These are phyloP conservation scores for Rhombomys opimus DNA, from an alignment of 2,113 vertebrate species.

Conservation along the genomic window DNA sequence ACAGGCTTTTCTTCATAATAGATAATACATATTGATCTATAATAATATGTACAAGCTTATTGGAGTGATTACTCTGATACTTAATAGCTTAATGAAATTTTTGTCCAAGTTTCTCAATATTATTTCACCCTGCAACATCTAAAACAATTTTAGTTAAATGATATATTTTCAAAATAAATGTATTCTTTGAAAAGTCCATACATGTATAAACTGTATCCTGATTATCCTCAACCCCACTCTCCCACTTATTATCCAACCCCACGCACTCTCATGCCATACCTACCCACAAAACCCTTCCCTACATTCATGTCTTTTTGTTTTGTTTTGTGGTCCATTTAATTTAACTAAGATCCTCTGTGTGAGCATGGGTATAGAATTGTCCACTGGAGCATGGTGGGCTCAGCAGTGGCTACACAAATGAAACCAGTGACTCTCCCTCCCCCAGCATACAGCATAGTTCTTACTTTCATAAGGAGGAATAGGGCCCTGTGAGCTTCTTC, in stretches of 20 bases:
- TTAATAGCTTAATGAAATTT: background rate
- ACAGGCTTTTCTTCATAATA: background rate
- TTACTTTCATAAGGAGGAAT: background rate
- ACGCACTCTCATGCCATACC: background rate
- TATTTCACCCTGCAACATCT: background rate
- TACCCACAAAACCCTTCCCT: background rate
- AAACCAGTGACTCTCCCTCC: too few species aligned
- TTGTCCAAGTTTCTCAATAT: background rate
- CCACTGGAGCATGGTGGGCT: background rate
- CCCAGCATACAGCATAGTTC: background rate
- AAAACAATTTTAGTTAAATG: background rate
- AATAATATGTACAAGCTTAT: background rate
- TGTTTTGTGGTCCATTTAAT: background rate
- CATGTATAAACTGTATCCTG: background rate
- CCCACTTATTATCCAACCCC: too few species aligned
- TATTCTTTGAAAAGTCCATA: background rate
- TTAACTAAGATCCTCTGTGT: background rate
- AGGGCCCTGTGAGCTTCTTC: background rate
- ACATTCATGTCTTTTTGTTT: background rate
- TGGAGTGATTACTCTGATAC: background rate
- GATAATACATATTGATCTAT: background rate
- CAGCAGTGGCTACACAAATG: background rate
- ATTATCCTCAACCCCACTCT: background rate
- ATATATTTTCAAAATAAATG: background rate
- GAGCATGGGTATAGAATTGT: background rate